Evolutionary conservation across 2,797 vertebrate species (phyloP), one percentile per base, ranked within the genome.

Genomic region (Odontamblyopus lacepedii): DNA sequence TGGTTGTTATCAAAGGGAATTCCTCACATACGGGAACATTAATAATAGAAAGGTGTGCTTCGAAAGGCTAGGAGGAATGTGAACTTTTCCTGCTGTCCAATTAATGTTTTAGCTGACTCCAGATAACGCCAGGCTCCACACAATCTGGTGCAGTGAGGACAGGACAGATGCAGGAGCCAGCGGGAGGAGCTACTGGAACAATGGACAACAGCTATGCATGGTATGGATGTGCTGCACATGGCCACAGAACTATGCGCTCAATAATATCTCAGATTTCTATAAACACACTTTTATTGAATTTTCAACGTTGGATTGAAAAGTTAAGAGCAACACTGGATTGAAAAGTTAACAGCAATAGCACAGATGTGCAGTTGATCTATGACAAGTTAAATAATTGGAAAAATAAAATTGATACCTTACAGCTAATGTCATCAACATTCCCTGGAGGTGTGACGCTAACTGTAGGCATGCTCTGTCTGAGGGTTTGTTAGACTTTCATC

Each of bases 21-120:
- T 92, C 87, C 86, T 88, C 80, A 92, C 85, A 87, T 90, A 90
- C 83, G 81, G 79, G 80, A 77, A 80, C 84, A 88, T 94, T 83
- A 91, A 94, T 95, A 92, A 95, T 94, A 87, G 88, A 93, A 89
- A 89, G 85, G 80, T 85, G 81, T 67, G 82, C 84, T 86, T 85
- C 44, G 72, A 88, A 87, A 84, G 82, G 84, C 87, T 85, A 67
- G 69, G 69, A 88, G 90, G 80, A 83, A 91, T 88, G 83, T 91
- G 91, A 94, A 94, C 92, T 93, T 94, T 88, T 92, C 83, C 72
- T 69, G 78, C 79, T 89, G 89, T 92, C 86, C 92, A 95, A 93
- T 95, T 93, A 95, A 92, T 93, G 88, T 93, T 93, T 94, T 89
- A 92, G 91, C 92, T 93, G 91, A 92, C 89, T 92, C 91, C 88